Evolutionary conservation across 2,113 vertebrate genomes (phyloP).

Genomic region (Solenodon paradoxus): DNA sequence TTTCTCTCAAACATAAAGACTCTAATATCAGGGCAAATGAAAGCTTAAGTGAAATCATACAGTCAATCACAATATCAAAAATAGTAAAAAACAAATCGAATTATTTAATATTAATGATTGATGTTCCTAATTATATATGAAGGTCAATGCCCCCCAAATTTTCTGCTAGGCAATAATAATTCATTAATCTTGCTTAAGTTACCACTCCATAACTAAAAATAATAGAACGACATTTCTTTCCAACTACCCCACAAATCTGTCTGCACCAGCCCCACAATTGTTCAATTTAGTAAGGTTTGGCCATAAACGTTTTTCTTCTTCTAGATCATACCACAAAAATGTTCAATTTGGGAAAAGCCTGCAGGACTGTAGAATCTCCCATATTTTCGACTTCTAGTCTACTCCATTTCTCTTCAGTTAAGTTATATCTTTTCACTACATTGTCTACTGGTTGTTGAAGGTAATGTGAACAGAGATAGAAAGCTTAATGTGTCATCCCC

Average conservation of each 20-base stretch:
- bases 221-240: neutral
- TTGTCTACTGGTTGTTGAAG: neutral
- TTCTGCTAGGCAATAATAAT: neutral
- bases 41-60: neutral
- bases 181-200: neutral
- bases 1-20: slow-evolving; percentile 39
- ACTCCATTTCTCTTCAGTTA: neutral
- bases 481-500: neutral
- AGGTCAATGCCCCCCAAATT: neutral
- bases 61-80: neutral
- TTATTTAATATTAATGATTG: neutral
- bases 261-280: slow-evolving; percentile 28
- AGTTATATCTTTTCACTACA: neutral
- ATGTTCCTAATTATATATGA: neutral
- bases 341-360: neutral
- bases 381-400: neutral
- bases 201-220: neutral
- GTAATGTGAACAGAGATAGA: neutral
- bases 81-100: neutral
- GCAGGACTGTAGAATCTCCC: neutral
- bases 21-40: neutral
- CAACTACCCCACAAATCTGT: slow-evolving; percentile 5
- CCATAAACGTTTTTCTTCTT: slow-evolving; percentile 24
- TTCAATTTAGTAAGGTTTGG: slow-evolving; percentile 25
- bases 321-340: slow-evolving; percentile 15